Evolutionary conservation across 2,797 vertebrate genomes (phyloP).

Genomic region (Muscicapa comitata): DNA sequence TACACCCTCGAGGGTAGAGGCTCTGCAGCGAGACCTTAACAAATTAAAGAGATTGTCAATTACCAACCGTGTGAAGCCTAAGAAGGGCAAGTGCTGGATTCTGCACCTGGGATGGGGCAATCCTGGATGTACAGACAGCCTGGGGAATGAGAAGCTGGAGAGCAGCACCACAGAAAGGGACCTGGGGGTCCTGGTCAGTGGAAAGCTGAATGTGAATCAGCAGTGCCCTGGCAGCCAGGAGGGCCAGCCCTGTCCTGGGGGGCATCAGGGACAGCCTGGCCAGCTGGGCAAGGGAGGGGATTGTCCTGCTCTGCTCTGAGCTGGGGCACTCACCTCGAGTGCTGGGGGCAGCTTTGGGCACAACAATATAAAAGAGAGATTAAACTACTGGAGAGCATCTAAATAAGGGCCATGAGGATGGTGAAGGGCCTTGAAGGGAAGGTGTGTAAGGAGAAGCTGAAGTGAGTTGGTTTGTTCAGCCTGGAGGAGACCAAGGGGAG

Average conservation of each 20-base stretch:
- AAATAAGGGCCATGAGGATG: background rate
- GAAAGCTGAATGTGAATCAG: rapidly evolving
- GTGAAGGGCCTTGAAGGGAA: background rate
- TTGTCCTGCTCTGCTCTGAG: rapidly evolving
- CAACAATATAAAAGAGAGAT: background rate
- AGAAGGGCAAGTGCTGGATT: background rate
- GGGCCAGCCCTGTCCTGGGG: rapidly evolving
- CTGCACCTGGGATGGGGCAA: background rate
- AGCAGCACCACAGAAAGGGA: rapidly evolving
- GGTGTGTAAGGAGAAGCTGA: background rate
- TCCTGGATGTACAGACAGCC: background rate
- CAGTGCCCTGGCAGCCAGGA: background rate
- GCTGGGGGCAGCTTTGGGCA: rapidly evolving
- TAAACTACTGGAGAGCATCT: background rate
- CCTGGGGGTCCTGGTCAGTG: background rate
- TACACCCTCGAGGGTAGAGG: rapidly evolving
- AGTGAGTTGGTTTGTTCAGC: background rate
- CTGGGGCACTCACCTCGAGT: rapidly evolving
- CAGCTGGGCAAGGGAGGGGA: rapidly evolving
- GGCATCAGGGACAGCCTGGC: rapidly evolving
- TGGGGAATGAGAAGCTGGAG: background rate
- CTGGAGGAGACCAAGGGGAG: background rate
- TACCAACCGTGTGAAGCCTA: background rate
- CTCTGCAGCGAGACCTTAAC: background rate
- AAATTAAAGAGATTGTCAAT: background rate